Conservation (phyloP, 2,888 invertebrate genomes). For the Ophion ellenae region DNA sequence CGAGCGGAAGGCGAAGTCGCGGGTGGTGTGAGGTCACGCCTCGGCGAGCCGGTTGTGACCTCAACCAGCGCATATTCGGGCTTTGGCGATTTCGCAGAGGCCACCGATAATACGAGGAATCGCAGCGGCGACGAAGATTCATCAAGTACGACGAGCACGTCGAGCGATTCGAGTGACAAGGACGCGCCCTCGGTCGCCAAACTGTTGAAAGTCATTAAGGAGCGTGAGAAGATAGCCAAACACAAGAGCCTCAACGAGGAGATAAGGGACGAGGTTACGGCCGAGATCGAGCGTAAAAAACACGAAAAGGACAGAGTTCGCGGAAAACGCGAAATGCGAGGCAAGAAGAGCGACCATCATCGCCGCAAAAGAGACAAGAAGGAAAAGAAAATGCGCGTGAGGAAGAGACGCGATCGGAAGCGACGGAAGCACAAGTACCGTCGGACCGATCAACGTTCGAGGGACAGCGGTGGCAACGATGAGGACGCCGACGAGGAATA, state of each 20-base stretch:
- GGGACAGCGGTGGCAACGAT: slow-evolving; percentile 8
- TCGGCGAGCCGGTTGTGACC: slow-evolving; percentile 40
- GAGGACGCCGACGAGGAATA: slow-evolving; percentile 27
- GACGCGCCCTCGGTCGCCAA: slow-evolving; percentile 71
- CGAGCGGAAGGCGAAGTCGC: slow-evolving; percentile 21
- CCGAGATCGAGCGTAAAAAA: slow-evolving; percentile 79
- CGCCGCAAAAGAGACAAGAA: slow-evolving; percentile 68
- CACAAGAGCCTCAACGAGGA: slow-evolving; percentile 78
- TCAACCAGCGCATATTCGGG: not conserved
- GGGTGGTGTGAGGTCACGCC: slow-evolving; percentile 16
- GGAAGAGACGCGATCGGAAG: slow-evolving; percentile 68
- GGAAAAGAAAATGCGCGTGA: slow-evolving; percentile 67
- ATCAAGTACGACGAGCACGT: slow-evolving; percentile 28
- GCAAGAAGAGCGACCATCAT: slow-evolving; percentile 62
- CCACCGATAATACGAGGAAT: slow-evolving; percentile 11
- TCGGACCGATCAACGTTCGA: slow-evolving; percentile 25
- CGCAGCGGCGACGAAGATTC: slow-evolving; percentile 17
- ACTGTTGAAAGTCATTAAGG: slow-evolving; percentile 79
- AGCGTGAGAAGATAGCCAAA: slow-evolving; percentile 79
- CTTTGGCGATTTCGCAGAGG: slow-evolving; percentile 27
- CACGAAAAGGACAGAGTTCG: slow-evolving; percentile 72
- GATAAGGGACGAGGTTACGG: slow-evolving; percentile 79
- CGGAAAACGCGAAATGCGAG: slow-evolving; percentile 68
- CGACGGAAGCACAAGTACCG: slow-evolving; percentile 46
- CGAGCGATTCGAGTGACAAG: slow-evolving; percentile 61